Evolutionary conservation across 2,888 invertebrate species (phyloP).

Genomic region (Tetranychus truncatus): DNA sequence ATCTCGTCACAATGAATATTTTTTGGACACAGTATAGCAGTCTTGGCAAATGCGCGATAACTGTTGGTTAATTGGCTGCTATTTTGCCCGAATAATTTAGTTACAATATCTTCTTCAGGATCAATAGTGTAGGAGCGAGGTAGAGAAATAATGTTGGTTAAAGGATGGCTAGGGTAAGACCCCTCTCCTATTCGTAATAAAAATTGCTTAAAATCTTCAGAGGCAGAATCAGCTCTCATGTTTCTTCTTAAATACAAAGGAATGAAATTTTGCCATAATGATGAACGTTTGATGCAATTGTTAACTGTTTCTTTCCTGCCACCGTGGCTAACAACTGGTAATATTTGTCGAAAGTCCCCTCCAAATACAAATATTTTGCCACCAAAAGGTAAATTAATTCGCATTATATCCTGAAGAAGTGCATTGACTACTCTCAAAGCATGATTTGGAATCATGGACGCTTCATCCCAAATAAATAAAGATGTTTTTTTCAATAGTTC

Average conservation of each 20-base stretch:
- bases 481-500: background rate
- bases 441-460: conserved; percentile 16
- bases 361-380: conserved; percentile 22
- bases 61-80: background rate
- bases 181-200: conserved; percentile 16
- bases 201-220: background rate
- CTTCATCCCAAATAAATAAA: conserved; percentile 15
- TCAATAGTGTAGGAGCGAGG: too few species aligned
- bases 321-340: conserved; percentile 18
- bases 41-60: background rate
- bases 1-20: conserved; percentile 11
- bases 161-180: background rate
- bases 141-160: too few species aligned
- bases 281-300: conserved; percentile 16
- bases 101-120: too few species aligned
- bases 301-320: conserved; percentile 9
- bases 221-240: conserved; percentile 16
- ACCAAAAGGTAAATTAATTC: conserved; percentile 19
- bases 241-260: conserved; percentile 13
- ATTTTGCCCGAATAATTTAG: background rate
- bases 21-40: conserved; percentile 16
- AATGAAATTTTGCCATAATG: conserved; percentile 14
- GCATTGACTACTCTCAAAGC: conserved; percentile 14
- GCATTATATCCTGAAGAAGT: conserved; percentile 18
- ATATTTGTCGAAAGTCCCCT: conserved; percentile 22